These are phyloP conservation scores for Neodontobutis hainanensis DNA, from an alignment of 2,113 vertebrate genomes.

Conservation along the genomic window DNA sequence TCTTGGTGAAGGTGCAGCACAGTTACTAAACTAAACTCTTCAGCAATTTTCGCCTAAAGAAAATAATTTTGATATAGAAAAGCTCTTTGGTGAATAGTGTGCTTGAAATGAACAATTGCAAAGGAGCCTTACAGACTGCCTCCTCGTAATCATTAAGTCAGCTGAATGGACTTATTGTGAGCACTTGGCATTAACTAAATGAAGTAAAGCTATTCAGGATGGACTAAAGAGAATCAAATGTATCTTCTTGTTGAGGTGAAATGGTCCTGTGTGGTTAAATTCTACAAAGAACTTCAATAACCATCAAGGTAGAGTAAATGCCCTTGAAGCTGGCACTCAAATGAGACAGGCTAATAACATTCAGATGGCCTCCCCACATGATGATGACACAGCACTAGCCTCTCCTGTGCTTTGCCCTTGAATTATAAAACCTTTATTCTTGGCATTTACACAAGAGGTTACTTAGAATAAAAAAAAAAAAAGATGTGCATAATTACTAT, in stretches of 20 bases:
- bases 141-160: constrained; percentile 12
- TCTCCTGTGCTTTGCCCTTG: constrained; percentile 56
- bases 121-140: constrained; percentile 16
- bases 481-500: too few species aligned
- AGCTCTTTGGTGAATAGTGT: constrained; percentile 29
- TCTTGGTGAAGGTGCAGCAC: too few species aligned
- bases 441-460: constrained; percentile 8
- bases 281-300: constrained; percentile 25
- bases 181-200: constrained; percentile 27
- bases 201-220: constrained; percentile 31
- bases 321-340: constrained; percentile 65
- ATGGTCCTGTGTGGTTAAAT: constrained; percentile 31
- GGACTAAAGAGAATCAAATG: constrained; percentile 26
- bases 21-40: too few species aligned
- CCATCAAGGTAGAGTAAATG: constrained; percentile 29
- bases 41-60: neutral
- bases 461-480: too few species aligned
- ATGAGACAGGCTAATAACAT: constrained; percentile 60
- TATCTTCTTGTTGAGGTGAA: constrained; percentile 34
- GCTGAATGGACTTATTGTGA: constrained; percentile 21
- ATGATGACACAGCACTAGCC: constrained; percentile 59
- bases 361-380: constrained; percentile 69
- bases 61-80: constrained; percentile 27
- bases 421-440: constrained; percentile 32
- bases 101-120: constrained; percentile 48